Evolutionary conservation across 2,888 invertebrate genomes (phyloP).

Genomic region (Patella depressa): DNA sequence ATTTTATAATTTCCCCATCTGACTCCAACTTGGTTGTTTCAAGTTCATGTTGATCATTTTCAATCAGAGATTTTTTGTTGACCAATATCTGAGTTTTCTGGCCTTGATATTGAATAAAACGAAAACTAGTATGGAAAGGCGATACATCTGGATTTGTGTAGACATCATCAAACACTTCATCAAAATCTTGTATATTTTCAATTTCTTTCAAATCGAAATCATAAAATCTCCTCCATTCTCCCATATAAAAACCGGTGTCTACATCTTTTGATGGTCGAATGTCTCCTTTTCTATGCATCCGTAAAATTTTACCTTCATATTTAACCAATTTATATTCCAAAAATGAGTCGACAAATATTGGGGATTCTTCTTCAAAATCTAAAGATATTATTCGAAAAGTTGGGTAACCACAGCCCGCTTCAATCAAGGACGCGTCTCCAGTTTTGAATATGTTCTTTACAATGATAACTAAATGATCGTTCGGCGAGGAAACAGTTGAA

Average conservation of each 20-base stretch:
- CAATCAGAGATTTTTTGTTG: background rate
- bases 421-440: constrained; percentile 37
- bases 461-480: constrained; percentile 38
- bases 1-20: background rate
- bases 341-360: constrained; percentile 36
- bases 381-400: constrained; percentile 37
- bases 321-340: constrained; percentile 43
- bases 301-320: constrained; percentile 32
- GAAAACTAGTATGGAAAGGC: background rate
- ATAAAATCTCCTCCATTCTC: constrained; percentile 38
- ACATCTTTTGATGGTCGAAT: background rate
- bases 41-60: background rate
- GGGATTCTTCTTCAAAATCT: constrained; percentile 40
- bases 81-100: background rate
- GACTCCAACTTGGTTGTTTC: background rate
- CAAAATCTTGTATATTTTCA: constrained; percentile 28
- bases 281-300: constrained; percentile 41
- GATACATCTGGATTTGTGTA: constrained; percentile 11
- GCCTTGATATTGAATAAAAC: background rate
- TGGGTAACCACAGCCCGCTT: constrained; percentile 39
- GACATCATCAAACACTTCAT: constrained; percentile 32
- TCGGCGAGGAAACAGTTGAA: constrained; percentile 27
- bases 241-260: constrained; percentile 21
- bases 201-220: constrained; percentile 16
- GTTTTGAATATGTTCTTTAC: constrained; percentile 30